phyloP scores from a whole-genome alignment of 2,113 vertebrate genomes.

The Dipodomys stephensi region DNA sequence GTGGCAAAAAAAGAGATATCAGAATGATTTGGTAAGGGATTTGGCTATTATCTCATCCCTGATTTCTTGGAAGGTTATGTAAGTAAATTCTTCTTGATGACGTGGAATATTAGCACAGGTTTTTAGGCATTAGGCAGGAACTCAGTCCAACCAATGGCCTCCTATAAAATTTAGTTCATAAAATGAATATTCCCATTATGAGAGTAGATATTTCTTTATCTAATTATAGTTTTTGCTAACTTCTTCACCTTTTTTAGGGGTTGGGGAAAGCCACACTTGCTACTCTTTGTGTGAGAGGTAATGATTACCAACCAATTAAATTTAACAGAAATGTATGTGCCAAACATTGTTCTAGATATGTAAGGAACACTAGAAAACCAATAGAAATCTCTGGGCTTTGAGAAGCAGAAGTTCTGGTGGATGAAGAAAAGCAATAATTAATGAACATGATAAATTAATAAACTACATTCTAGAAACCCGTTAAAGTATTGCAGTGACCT shows the following conservation, averaged over 20 bases:
- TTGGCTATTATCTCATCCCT: neutral
- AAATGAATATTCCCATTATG: neutral
- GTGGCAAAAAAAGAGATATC: neutral
- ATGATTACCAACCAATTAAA: neutral
- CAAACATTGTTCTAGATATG: neutral
- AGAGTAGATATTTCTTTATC: neutral
- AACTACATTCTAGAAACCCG: too few relatives aligned
- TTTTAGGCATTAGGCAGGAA: neutral
- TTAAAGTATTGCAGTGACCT: too few relatives aligned
- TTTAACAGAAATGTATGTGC: neutral
- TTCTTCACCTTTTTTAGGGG: neutral
- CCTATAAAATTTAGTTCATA: neutral
- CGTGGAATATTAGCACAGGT: neutral
- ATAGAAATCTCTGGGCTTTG: neutral
- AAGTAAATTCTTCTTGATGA: neutral
- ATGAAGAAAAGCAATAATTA: neutral
- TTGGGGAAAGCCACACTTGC: neutral
- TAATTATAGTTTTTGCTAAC: slow-evolving; percentile 8
- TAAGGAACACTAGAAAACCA: neutral
- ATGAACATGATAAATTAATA: neutral
- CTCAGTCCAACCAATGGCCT: neutral
- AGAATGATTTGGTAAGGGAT: neutral
- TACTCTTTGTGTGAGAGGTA: neutral
- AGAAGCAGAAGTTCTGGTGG: neutral
- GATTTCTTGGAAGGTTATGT: neutral